These are phyloP conservation scores for Cryptoleucopteryx plumbea DNA, from an alignment of 2,113 vertebrate species.

Conservation along the genomic window DNA sequence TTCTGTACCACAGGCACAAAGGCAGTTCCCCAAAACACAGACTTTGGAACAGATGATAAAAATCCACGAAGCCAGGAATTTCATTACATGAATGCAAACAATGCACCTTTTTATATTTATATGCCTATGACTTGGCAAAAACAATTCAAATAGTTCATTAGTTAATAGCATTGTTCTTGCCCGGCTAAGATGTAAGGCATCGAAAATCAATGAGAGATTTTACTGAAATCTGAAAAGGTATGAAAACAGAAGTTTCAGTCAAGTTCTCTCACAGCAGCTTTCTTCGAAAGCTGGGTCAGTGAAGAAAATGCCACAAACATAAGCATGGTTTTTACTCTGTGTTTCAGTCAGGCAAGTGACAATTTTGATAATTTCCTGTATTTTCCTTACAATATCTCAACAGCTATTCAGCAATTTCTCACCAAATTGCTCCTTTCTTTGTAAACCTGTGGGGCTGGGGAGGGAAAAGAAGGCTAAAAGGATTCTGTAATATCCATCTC, in stretches of 20 bases:
- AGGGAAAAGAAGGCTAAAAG: background rate
- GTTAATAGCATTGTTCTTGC: background rate
- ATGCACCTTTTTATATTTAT: background rate
- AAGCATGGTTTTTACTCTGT: background rate
- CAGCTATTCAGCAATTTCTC: background rate
- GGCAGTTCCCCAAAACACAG: background rate
- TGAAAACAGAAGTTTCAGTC: background rate
- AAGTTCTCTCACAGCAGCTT: background rate
- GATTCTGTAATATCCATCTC: background rate
- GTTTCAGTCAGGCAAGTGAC: background rate
- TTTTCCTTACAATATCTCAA: background rate
- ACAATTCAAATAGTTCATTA: background rate
- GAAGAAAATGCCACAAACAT: background rate
- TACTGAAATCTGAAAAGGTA: background rate
- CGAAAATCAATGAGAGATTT: background rate
- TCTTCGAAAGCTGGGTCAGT: background rate
- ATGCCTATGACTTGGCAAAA: background rate
- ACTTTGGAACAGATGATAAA: background rate
- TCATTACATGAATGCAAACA: background rate
- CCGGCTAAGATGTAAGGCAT: background rate
- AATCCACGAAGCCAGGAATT: background rate
- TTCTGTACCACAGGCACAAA: background rate
- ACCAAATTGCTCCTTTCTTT: background rate
- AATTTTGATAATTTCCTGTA: background rate
- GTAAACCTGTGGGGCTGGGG: background rate